Evolutionary conservation across 2,888 invertebrate species (phyloP).

Genomic region (Callyntrura guangdongensis): DNA sequence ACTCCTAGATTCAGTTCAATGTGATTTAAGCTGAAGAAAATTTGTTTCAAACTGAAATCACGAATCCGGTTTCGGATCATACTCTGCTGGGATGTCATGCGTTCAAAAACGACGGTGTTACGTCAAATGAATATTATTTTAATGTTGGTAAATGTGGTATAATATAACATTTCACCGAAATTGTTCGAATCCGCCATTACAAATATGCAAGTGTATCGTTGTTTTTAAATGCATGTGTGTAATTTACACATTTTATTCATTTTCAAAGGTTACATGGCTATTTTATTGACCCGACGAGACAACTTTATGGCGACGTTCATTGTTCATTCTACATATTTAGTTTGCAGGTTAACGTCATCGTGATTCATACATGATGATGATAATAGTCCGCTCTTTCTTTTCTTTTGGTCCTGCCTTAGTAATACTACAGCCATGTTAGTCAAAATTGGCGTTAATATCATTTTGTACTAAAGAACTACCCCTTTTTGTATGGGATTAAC

Average conservation of each 20-base stretch:
- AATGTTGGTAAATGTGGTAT: background rate
- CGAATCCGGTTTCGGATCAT: conserved; percentile 45
- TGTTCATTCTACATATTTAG: conserved; percentile 31
- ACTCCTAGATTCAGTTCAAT: background rate
- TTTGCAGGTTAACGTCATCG: conserved; percentile 1
- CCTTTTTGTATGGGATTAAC: conserved; percentile 60
- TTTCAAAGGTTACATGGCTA: background rate
- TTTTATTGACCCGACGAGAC: background rate
- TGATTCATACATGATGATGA: background rate
- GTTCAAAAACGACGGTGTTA: background rate
- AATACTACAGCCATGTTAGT: conserved; percentile 13
- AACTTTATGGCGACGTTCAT: background rate
- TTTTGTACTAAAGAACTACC: conserved; percentile 38
- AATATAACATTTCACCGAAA: background rate
- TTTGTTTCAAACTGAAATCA: background rate
- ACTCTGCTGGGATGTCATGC: background rate
- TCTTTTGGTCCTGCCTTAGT: background rate
- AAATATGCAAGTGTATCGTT: too few species aligned
- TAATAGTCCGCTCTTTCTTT: background rate
- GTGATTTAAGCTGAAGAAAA: too few species aligned
- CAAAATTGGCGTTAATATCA: conserved; percentile 30
- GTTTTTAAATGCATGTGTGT: background rate
- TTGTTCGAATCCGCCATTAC: background rate
- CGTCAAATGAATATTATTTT: background rate
- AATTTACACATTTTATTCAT: conserved; percentile 3